phyloP scores from a whole-genome alignment of 2,797 vertebrate species.

The Tauraco hartlaubi region DNA sequence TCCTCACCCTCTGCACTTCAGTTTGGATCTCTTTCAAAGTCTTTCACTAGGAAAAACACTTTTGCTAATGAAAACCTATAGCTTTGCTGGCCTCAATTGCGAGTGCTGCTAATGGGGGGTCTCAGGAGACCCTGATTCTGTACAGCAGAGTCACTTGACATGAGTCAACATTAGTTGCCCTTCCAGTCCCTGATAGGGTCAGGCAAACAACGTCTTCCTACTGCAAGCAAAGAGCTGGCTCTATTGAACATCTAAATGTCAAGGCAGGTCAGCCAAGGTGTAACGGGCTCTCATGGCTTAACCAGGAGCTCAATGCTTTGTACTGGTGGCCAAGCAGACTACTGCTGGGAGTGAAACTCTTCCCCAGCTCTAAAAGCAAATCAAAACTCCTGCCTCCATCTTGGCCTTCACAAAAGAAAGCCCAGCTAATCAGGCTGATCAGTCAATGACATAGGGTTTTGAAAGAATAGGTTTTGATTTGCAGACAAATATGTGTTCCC shows the following conservation, averaged over 20 bases:
- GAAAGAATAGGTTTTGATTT: slow-evolving; percentile 36
- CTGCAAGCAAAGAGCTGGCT: not conserved
- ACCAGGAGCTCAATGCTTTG: not conserved
- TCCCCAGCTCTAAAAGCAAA: slow-evolving; percentile 5
- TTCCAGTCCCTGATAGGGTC: slow-evolving; percentile 6
- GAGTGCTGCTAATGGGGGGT: not conserved
- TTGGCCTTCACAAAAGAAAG: slow-evolving; percentile 14
- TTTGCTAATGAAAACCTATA: slow-evolving; percentile 7
- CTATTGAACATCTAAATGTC: not conserved
- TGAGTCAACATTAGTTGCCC: slow-evolving; percentile 1
- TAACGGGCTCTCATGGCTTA: slow-evolving; percentile 10
- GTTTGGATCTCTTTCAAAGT: slow-evolving; percentile 33
- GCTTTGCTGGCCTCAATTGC: not conserved
- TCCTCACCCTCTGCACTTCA: not conserved
- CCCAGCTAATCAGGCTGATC: not conserved
- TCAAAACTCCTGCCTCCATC: slow-evolving; percentile 23
- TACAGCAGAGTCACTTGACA: slow-evolving; percentile 2
- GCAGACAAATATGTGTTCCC: not conserved
- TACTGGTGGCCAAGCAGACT: not conserved
- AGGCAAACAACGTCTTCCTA: not conserved
- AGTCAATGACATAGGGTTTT: not conserved
- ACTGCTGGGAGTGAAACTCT: not conserved
- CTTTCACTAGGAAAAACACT: not conserved
- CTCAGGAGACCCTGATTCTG: slow-evolving; percentile 1
- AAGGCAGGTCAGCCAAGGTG: slow-evolving; percentile 43